A percentile compares a stretch with the other conserved stretches of the same genome.
Evolutionary conservation across 2,888 invertebrate genomes (phyloP).

Genomic region (Thumatha senex): DNA sequence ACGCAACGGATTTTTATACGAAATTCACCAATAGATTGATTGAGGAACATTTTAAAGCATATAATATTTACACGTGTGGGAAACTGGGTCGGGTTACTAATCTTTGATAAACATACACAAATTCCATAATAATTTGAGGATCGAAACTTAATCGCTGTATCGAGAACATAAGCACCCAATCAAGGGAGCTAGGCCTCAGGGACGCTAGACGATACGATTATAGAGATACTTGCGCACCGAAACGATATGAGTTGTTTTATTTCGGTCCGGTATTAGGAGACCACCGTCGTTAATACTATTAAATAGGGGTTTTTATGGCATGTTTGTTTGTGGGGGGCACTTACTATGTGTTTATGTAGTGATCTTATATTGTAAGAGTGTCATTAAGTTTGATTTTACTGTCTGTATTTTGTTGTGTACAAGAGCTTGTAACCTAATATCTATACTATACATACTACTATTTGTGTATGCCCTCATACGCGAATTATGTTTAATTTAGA

Average conservation of each 20-base stretch:
- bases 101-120: slow-evolving; percentile 10
- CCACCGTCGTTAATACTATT: slow-evolving; percentile 17
- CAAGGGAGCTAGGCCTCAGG: slow-evolving; percentile 28
- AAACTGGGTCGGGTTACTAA: too few relatives aligned
- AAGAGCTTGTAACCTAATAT: too few relatives aligned
- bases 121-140: slow-evolving; percentile 16
- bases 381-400: neutral
- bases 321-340: slow-evolving; percentile 1
- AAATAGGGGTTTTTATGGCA: slow-evolving; percentile 17
- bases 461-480: too few relatives aligned
- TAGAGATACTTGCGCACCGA: slow-evolving; percentile 13
- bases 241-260: slow-evolving; percentile 15
- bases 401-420: neutral
- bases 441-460: too few relatives aligned
- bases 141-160: slow-evolving; percentile 34
- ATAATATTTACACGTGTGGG: too few relatives aligned
- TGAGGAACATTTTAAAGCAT: too few relatives aligned
- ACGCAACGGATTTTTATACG: too few relatives aligned
- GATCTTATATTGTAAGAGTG: neutral
- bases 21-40: too few relatives aligned
- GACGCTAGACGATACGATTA: slow-evolving; percentile 25
- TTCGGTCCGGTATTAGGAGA: slow-evolving; percentile 7
- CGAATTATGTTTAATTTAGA: too few relatives aligned
- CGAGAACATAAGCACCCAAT: slow-evolving; percentile 40
- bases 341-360: neutral